Percentiles rank a stretch among this genome's conserved stretches.
Conservation (phyloP, 2,797 vertebrate species). For the Garrulus glandarius region DNA sequence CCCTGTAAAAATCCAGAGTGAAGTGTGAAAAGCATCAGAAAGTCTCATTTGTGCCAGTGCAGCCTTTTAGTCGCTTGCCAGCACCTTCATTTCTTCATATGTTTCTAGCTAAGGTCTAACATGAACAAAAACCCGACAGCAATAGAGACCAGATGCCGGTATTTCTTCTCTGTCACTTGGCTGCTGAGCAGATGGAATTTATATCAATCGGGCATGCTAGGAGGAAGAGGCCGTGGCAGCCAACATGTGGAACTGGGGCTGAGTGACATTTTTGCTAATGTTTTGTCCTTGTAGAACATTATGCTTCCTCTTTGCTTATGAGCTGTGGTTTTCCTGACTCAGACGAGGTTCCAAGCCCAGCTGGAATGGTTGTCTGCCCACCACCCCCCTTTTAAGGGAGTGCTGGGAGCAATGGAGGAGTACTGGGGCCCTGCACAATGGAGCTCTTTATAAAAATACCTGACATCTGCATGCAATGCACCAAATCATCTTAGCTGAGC, state of each 20-base stretch:
- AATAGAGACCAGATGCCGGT: conserved; percentile 90
- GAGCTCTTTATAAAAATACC: conserved; percentile 87
- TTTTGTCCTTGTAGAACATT: conserved; percentile 99
- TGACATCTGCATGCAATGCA: conserved; percentile 87
- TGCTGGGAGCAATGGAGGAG: conserved; percentile 74
- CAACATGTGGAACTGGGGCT: conserved; percentile 93
- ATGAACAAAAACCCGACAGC: conserved; percentile 86
- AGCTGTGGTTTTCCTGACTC: conserved; percentile 99
- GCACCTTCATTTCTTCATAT: conserved; percentile 84
- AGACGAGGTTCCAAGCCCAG: conserved; percentile 92
- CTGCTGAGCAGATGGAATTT: conserved; percentile 96
- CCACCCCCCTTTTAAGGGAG: conserved; percentile 65
- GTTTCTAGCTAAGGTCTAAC: conserved; percentile 88
- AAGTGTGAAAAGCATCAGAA: conserved; percentile 86
- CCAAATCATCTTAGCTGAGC: conserved; percentile 75
- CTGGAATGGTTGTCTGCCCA: conserved; percentile 86
- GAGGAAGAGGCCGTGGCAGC: conserved; percentile 86
- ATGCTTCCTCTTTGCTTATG: conserved; percentile 97
- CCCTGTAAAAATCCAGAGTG: conserved; percentile 76
- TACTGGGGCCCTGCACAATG: conserved; percentile 80
- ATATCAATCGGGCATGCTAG: conserved; percentile 89
- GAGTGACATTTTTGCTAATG: conserved; percentile 99
- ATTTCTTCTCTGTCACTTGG: conserved; percentile 90
- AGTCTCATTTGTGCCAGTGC: conserved; percentile 80
- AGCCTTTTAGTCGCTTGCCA: conserved; percentile 81